Percentiles rank a stretch among this genome's conserved stretches.
These are phyloP conservation scores for Heliconius congener DNA, from an alignment of 1,140 invertebrate genomes.

Conservation along the genomic window DNA sequence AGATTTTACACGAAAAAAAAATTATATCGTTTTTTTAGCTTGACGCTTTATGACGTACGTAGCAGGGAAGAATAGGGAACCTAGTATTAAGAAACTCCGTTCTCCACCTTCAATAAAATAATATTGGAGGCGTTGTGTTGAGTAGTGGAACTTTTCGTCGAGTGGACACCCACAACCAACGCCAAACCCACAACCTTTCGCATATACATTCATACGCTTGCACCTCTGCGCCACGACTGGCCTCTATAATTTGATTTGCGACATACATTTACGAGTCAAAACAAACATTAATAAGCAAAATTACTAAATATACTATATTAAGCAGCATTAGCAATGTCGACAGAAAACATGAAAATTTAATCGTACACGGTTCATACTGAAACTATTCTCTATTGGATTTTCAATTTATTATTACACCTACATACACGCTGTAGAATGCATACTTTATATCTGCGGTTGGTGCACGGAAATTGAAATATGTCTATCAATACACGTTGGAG, in stretches of 20 bases:
- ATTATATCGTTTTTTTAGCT: no score
- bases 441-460: slow-evolving; percentile 26
- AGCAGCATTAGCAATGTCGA: not conserved
- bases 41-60: no score
- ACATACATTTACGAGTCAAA: not conserved
- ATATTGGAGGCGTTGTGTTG: no score
- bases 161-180: no score
- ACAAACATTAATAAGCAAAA: not conserved
- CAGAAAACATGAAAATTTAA: slow-evolving; percentile 2
- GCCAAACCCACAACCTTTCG: no score
- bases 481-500: slow-evolving; percentile 34
- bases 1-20: not conserved
- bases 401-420: slow-evolving; percentile 17
- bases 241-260: not conserved
- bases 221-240: no score
- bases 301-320: not conserved
- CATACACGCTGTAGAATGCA: slow-evolving; percentile 16
- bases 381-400: slow-evolving; percentile 13
- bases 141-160: no score
- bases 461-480: slow-evolving; percentile 44
- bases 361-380: not conserved
- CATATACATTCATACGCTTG: no score
- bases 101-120: no score
- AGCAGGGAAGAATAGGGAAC: no score
- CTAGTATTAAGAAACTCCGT: no score